These are phyloP conservation scores for Gyrodactylus bullatarudis DNA, from an alignment of 1,140 invertebrate species.

Conservation along the genomic window DNA sequence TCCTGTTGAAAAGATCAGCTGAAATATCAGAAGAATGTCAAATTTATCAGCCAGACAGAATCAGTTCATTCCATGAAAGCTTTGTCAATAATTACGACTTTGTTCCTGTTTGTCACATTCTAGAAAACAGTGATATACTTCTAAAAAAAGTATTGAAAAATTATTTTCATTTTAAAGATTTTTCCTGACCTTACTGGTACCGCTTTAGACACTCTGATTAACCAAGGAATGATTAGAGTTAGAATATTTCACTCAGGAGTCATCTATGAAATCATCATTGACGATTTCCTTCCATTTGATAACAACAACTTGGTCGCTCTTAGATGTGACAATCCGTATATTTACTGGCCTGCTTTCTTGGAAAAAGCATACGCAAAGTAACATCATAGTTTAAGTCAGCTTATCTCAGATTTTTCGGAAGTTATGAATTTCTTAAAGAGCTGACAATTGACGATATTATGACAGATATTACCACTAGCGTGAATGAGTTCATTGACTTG, in stretches of 20 bases:
- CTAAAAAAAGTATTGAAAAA: background rate
- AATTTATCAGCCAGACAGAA: no score
- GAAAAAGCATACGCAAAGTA: background rate
- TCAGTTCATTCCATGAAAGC: background rate
- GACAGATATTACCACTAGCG: background rate
- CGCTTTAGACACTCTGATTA: background rate
- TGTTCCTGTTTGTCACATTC: background rate
- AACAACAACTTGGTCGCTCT: background rate
- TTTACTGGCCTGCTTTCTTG: background rate
- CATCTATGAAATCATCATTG: background rate
- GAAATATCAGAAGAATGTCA: no score
- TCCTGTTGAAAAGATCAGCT: no score
- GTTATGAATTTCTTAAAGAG: background rate
- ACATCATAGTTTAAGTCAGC: background rate
- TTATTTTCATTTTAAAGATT: background rate
- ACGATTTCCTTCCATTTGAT: background rate
- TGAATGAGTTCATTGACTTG: background rate
- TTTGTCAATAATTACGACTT: background rate
- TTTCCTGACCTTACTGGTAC: background rate
- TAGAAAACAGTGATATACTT: background rate
- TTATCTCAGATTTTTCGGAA: background rate
- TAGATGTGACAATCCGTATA: background rate
- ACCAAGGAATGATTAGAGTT: background rate
- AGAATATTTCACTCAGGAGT: background rate
- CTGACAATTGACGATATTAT: background rate